These are phyloP conservation scores for Melopsittacus undulatus DNA, from an alignment of 2,797 vertebrate species.

Conservation along the genomic window DNA sequence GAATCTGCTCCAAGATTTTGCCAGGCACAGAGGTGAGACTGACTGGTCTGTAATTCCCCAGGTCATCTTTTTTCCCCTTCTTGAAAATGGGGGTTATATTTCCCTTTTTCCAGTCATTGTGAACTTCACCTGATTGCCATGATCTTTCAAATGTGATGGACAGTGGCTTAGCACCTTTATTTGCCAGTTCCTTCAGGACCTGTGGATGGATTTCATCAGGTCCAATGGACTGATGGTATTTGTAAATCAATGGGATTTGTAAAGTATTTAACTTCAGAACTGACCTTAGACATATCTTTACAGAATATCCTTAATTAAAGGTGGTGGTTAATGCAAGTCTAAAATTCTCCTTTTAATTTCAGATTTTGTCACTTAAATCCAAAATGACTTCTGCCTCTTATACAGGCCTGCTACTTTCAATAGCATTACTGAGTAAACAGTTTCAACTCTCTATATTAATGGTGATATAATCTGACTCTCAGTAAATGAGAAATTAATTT, in stretches of 20 bases:
- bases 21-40: no score
- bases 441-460: background rate
- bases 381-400: background rate
- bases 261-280: background rate
- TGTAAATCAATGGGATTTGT: background rate
- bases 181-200: no score
- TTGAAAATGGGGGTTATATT: no score
- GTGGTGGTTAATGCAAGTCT: background rate
- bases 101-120: no score
- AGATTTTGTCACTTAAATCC: background rate
- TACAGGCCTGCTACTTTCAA: background rate
- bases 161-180: no score
- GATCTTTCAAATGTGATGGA: no score
- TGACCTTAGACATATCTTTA: background rate
- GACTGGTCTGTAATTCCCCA: no score
- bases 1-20: no score
- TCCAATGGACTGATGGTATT: no score
- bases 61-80: no score
- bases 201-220: no score
- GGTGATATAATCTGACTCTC: background rate
- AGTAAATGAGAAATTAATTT: background rate
- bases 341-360: background rate
- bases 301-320: background rate
- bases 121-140: no score
- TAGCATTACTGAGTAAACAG: background rate